Base-by-base conservation (phyloP, 2,113 vertebrate species). In the Amphiprion percula region DNA sequence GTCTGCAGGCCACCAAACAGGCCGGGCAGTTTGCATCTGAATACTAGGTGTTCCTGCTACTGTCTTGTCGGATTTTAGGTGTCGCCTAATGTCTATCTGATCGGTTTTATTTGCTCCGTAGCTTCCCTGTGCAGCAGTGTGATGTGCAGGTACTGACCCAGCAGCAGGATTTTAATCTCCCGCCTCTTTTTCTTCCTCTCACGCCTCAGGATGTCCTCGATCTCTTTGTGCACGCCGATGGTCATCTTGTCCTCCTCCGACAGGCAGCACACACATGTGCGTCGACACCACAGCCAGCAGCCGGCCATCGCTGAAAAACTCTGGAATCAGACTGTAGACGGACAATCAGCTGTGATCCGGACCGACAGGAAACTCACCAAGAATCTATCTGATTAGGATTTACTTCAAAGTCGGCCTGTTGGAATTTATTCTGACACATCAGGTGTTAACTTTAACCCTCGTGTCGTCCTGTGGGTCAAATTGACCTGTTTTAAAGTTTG, bases 141-240 rank as follows among this genome's bases (percentile, higher is more conserved):
- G n/a, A 50, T 4, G n/a, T 39, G 56, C 30, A 2, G n/a, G 26
- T 46, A 87, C 93, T 95, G 81, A 97, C 97, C 97, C 11, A 97
- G 77, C n/a, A 98, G 85, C 17, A 98, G 94, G 30, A 98, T 87
- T 87, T 98, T 98, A 4, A 98, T 92, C 76, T 97, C 96, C 23
- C 62, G 91, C 0, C 90, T 91, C 58, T 96, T 94, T 30, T 83
- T 90, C 65, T 91, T 95, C 86, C 96, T 97, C 90, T 97, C 95
- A 0, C 95, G 87, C 24, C 92, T 88, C 3, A 97, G 94, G 49
- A 95, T 91, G 79, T 75, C 93, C 85, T 91, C 84, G 63, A 98
- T 98, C 86, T 97, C 95, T 49, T 91, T 95, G 93, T 97, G 93
- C 39, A 97, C 90, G 0, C 84, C 86, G 2, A 95, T 53, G 0